Evolutionary conservation across 2,797 vertebrate species (phyloP), one percentile per base, ranked within the genome.

Genomic region (Danio albolineatus): DNA sequence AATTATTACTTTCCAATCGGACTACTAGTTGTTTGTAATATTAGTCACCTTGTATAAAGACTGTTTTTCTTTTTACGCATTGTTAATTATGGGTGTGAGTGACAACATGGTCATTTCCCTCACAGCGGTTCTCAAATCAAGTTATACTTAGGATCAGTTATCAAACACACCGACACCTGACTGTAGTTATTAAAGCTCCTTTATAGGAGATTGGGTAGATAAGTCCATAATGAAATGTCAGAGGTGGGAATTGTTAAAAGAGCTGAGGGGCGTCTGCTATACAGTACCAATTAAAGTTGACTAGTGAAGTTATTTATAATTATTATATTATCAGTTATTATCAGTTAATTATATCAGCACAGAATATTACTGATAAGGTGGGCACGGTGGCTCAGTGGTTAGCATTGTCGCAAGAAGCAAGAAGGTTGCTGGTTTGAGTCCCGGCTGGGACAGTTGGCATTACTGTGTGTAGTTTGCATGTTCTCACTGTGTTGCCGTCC

Each of bases 71-170:
- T 38, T 10, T 14, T 13, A n/a, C 41, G 38, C 19, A 19, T 48
- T 28, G 38, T 92, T 93, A 93, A 93, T 93, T 93, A 92, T 90
- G 91, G 87, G 83, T 87, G 80, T 91, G 88, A 90, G 85, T 90
- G 91, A 92, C 90, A 91, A 86, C 82, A 51, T 88, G 85, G 85
- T 86, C 89, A 88, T 91, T 93, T 92, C 81, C 89, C 87, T 90
- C 66, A 54, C 82, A 86, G 88, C 89, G 87, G 88, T 90, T 28
- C 92, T 90, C 80, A 90, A 89, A 91, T 89, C 85, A 56, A 82
- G 84, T 89, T 90, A 89, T 91, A 92, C 92, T 92, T 92, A 88
- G 87, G 83, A 83, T 71, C 53, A 62, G 79, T 90, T 92, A 92
- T 92, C 91, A 80, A 79, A 86, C 84, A 86, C 84, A 93, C 92